Percentiles rank a stretch among this genome's conserved stretches.
These are phyloP conservation scores for Cordilura impudica DNA, from an alignment of 2,888 invertebrate genomes.

Conservation along the genomic window DNA sequence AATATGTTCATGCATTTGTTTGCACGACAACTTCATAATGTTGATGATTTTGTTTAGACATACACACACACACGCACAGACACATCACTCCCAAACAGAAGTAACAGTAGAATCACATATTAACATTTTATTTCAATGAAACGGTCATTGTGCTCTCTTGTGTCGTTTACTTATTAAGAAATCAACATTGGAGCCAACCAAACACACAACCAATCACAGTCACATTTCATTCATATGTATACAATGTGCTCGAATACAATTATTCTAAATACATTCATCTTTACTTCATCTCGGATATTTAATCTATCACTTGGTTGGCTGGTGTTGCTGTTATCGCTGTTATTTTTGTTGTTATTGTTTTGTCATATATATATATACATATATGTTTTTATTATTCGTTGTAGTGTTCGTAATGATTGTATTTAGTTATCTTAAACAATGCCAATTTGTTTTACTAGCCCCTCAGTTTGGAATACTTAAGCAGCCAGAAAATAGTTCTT, in stretches of 20 bases:
- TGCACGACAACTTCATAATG: background rate
- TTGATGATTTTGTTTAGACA: conserved; percentile 17
- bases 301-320: background rate
- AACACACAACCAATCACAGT: background rate
- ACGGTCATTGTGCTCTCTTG: conserved; percentile 37
- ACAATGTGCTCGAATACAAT: too few species aligned
- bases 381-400: background rate
- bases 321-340: background rate
- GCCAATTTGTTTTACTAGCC: conserved; percentile 9
- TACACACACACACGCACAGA: background rate
- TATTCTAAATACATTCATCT: too few species aligned
- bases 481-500: background rate
- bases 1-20: conserved; percentile 20
- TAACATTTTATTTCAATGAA: conserved; percentile 46
- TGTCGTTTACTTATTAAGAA: background rate
- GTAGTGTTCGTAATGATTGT: background rate
- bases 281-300: background rate
- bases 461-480: background rate
- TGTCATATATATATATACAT: background rate
- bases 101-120: background rate
- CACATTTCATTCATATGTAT: background rate
- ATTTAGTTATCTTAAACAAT: background rate
- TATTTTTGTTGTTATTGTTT: background rate
- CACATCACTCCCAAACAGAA: too few species aligned
- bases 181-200: background rate